phyloP scores from a whole-genome alignment of 1,140 invertebrate genomes.

The Drosophila sucinea region DNA sequence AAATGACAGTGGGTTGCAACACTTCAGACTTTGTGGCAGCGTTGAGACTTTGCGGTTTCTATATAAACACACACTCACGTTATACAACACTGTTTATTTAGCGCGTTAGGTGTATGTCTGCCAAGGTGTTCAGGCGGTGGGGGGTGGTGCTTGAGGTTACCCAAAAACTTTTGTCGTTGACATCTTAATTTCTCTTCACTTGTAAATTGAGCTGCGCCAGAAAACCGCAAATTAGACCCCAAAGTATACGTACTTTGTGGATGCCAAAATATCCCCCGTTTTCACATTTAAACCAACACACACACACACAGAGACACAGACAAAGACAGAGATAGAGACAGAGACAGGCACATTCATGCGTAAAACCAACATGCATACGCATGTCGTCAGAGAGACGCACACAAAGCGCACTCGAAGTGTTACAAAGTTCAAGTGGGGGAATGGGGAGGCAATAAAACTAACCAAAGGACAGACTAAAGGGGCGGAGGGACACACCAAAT shows the following conservation, averaged over 20 bases:
- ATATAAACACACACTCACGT: constrained; percentile 27
- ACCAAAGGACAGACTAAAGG: neutral
- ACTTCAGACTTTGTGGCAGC: constrained; percentile 67
- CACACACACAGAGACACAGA: constrained; percentile 23
- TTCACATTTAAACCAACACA: constrained; percentile 27
- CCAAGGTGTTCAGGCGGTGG: constrained; percentile 25
- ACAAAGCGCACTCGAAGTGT: constrained; percentile 33
- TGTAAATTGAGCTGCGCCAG: constrained; percentile 79
- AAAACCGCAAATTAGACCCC: constrained; percentile 77
- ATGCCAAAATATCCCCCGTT: constrained; percentile 65
- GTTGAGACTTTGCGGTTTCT: constrained; percentile 61
- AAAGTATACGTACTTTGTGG: constrained; percentile 79
- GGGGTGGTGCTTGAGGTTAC: constrained; percentile 35
- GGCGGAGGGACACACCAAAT: neutral
- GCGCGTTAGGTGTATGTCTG: neutral
- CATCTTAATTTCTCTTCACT: constrained; percentile 79
- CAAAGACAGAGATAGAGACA: neutral
- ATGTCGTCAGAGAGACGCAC: constrained; percentile 25
- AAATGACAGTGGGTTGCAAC: constrained; percentile 42
- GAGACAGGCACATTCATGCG: constrained; percentile 55
- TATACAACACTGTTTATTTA: neutral
- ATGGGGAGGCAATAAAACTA: neutral
- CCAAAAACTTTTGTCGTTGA: constrained; percentile 67
- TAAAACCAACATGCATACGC: constrained; percentile 55
- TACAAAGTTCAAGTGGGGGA: constrained; percentile 33